A percentile compares a stretch with the other conserved stretches of the same genome.
Conservation (phyloP, 2,888 invertebrate species). For the Amblyjoppa fuscipennis region DNA sequence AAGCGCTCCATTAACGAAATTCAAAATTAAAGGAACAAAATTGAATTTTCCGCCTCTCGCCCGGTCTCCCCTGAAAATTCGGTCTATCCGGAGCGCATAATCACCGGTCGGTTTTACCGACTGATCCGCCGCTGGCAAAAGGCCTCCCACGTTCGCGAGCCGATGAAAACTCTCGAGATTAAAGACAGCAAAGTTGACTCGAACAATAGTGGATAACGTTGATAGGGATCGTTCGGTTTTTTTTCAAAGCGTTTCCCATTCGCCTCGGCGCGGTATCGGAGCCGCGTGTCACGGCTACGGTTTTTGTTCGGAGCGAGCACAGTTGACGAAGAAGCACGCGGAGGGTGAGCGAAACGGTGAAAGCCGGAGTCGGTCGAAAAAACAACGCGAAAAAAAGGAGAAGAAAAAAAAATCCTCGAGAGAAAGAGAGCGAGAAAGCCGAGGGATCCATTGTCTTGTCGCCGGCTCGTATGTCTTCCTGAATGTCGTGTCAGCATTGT, state of each 20-base stretch:
- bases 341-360: conserved; percentile 43
- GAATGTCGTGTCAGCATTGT: conserved; percentile 80
- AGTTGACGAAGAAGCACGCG: conserved; percentile 45
- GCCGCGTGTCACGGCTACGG: conserved; percentile 29
- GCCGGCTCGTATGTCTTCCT: conserved; percentile 76
- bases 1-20: too few species aligned
- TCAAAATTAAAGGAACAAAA: neutral
- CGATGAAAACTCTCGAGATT: conserved; percentile 13
- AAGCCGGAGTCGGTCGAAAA: conserved; percentile 53
- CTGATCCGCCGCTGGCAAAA: neutral
- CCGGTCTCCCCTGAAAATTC: neutral
- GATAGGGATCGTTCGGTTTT: conserved; percentile 32
- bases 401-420: neutral
- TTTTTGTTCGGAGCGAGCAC: conserved; percentile 18
- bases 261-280: conserved; percentile 7
- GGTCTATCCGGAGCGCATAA: neutral
- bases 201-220: conserved; percentile 33
- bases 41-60: neutral
- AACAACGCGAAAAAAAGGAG: conserved; percentile 15
- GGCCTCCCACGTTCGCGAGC: neutral
- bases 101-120: neutral
- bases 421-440: conserved; percentile 67
- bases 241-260: conserved; percentile 51
- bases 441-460: conserved; percentile 79
- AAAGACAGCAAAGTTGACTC: conserved; percentile 2